Evolutionary conservation across 2,113 vertebrate species (phyloP), one percentile per base, ranked within the genome.

Genomic region (Nanorana parkeri): DNA sequence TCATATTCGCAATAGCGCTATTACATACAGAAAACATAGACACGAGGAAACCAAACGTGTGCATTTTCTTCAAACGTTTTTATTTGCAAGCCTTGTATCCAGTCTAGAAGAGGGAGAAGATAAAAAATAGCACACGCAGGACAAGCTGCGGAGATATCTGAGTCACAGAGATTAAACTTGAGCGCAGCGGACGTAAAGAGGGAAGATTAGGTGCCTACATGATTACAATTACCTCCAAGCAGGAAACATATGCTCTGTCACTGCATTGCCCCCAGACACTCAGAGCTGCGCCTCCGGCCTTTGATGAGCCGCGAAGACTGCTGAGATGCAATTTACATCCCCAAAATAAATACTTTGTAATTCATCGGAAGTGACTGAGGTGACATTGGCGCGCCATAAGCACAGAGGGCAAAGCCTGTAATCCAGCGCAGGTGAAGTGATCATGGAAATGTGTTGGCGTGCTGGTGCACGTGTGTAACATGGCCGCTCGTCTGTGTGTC

Each of bases 311-410:
- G 17, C 5, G 36, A 64, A 77, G 47, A 21, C 74, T 26, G 20
- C 29, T 51, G 74, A 64, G 26, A 64, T 61, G 28, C 68, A 54
- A 81, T 74, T 66, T 73, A 29, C 13, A 66, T 81, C 68, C 47
- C 79, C n/a, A 74, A 81, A n/a, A 81, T 74, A 81, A 73, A 17
- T 32, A 80, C 32, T n/a, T 71, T 67, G 26, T 26, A 23, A 54
- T n/a, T 52, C 26, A 80, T 80, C 23, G 51, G 68, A 71, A 72
- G 78, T 72, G 68, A 73, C 61, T 64, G 79, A 29, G 79, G 60
- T 81, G 69, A 81, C 69, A 65, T 55, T 66, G 68, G 32, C 13
- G 41, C 41, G 41, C 13, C 8, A 10, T 10, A 63, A 17, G 21
- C n/a, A 63, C n/a, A 63, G 8, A 26, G 24, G 24, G 19, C 6